These are phyloP conservation scores for Puma concolor DNA, from an alignment of 2,113 vertebrate species.

Conservation along the genomic window DNA sequence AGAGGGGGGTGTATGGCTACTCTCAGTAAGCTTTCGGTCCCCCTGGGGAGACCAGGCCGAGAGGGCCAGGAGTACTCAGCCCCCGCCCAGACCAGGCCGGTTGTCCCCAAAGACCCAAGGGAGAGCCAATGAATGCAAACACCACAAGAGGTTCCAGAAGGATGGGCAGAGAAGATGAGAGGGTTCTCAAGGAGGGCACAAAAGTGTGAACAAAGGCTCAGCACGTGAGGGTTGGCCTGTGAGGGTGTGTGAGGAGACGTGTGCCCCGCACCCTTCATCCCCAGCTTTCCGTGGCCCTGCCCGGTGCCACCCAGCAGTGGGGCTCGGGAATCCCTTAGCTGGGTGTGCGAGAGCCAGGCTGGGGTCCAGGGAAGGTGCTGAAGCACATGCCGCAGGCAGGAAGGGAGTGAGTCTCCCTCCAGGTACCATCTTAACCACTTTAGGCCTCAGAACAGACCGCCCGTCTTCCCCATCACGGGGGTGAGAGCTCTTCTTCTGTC, in stretches of 20 bases:
- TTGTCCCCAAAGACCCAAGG: background rate
- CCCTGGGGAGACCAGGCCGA: background rate
- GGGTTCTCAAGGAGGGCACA: background rate
- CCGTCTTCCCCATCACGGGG: background rate
- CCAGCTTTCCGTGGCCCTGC: background rate
- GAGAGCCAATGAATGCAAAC: background rate
- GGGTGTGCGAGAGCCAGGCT: background rate
- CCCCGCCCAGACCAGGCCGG: background rate
- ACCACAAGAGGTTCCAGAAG: background rate
- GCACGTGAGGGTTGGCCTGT: background rate
- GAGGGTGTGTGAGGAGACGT: background rate
- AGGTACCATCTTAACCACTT: background rate
- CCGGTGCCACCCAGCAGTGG: background rate
- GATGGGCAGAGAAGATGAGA: background rate
- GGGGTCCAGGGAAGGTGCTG: background rate
- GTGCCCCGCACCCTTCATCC: background rate
- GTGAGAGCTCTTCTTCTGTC: background rate
- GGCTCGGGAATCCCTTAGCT: too few species aligned
- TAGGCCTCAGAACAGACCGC: background rate
- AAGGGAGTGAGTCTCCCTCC: background rate
- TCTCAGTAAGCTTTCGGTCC: background rate
- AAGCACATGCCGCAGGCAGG: background rate
- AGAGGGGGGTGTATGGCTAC: background rate
- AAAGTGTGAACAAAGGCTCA: background rate
- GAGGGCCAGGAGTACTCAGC: fast-evolving